Base-by-base conservation (phyloP, 2,888 invertebrate species). In the Cephus spinipes region DNA sequence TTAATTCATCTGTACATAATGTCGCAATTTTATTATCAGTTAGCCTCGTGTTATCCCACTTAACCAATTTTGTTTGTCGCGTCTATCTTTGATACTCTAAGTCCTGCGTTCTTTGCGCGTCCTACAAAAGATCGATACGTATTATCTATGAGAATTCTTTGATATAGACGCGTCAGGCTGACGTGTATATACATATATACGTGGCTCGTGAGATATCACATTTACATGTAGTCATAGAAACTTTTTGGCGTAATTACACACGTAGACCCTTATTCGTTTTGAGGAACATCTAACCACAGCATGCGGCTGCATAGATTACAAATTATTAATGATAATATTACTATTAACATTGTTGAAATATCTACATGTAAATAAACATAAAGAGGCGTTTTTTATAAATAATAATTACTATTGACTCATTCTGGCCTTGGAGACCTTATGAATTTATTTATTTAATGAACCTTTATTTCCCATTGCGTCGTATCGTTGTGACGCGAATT, bases 331-430 rank as follows among this genome's bases (percentile, higher is more conserved):
- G 77, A 82, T 81, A 81, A 85, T 87, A 87, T 86, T 86, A 86
- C 82, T 85, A 88, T 86, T 87, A 85, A 86, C 84, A 87, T 88
- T 89, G 89, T 90, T 89, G 87, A 89, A 82, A 85, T 78, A 88
- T 89, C 87, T 90, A 89, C 87, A 88, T 90, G 89, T 90, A 90
- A 90, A 90, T 90, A 90, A 88, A 88, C 84, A 88, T 88, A 86
- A 88, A 89, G 85, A 88, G 83, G 32, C 86, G 90, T 89, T 90
- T 90, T 81, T 90, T 89, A 88, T 88, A 89, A 87, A 86, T 85
- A 86, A 85, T 31, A 40, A 15, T 15, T 23, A 69, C 34, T 30
- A 74, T 77, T 79, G 35, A 71, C 32, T 71, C 71, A 33, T 71
- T 33, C 71, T 23, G 31, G 32, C 31, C 55, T 55, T 55, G 55